Conservation (phyloP, 2,113 vertebrate species). For the Nycticorax nycticorax region DNA sequence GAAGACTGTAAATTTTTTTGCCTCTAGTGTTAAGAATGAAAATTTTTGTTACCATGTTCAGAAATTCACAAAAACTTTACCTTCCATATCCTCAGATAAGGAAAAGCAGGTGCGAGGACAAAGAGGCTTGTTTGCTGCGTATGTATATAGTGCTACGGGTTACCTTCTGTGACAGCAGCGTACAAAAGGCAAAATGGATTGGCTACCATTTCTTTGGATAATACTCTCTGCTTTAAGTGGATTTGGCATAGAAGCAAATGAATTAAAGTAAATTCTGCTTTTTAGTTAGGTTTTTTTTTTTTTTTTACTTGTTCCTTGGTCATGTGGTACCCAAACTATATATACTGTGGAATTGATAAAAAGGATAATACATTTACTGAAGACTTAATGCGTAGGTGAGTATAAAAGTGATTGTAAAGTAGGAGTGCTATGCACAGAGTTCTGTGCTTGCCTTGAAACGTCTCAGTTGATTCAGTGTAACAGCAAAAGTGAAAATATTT, state of each 20-base stretch:
- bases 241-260: not conserved
- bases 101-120: not conserved
- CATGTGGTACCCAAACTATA: not conserved
- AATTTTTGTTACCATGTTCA: not conserved
- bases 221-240: not conserved
- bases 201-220: not conserved
- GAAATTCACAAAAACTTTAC: not conserved
- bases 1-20: not conserved
- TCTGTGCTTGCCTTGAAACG: not conserved
- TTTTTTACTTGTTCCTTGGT: not conserved
- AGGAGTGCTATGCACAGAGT: not conserved
- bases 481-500: conserved; percentile 29
- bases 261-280: not conserved
- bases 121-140: not conserved
- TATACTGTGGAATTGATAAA: not conserved
- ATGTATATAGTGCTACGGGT: not conserved
- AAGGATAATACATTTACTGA: not conserved
- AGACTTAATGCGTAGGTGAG: not conserved
- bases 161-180: not conserved
- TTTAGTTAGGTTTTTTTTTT: not conserved
- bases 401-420: not conserved
- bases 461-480: not conserved
- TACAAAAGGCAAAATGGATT: not conserved
- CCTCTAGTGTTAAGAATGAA: not conserved
- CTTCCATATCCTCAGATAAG: rapidly evolving